phyloP scores from a whole-genome alignment of 2,113 vertebrate genomes.

The Mormyrus lacerda region DNA sequence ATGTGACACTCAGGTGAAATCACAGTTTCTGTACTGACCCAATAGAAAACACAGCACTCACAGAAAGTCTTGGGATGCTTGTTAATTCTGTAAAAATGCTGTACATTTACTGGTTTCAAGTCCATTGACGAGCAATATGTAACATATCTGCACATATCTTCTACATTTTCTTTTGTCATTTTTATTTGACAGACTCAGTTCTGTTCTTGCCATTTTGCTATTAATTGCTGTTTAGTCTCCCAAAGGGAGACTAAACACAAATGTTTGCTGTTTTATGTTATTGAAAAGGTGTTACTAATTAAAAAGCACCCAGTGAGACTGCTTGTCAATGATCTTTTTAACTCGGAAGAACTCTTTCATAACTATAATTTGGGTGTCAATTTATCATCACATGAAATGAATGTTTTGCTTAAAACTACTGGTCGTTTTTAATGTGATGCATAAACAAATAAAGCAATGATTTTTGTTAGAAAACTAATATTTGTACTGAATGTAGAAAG shows the following conservation, averaged over 20 bases:
- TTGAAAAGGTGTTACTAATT: no score
- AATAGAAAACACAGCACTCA: not conserved
- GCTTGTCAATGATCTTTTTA: no score
- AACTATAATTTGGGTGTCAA: not conserved
- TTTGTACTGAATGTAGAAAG: not conserved
- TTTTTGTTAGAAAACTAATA: not conserved
- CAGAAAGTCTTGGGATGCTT: not conserved
- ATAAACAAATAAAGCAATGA: not conserved
- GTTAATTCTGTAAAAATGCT: not conserved
- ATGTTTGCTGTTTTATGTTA: no score
- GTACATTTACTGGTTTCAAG: not conserved
- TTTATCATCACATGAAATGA: not conserved
- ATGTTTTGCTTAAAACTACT: not conserved
- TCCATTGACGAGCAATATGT: not conserved
- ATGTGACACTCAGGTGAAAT: not conserved
- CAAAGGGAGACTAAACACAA: not conserved
- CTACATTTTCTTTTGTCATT: not conserved
- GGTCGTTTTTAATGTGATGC: not conserved
- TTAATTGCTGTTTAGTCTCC: not conserved
- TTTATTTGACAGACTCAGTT: not conserved
- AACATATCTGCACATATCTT: not conserved
- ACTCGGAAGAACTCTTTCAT: no score
- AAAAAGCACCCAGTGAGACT: no score
- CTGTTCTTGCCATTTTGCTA: not conserved
- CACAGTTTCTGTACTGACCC: not conserved